Conservation (phyloP, 2,888 invertebrate genomes). For the Tridacna gigas region DNA sequence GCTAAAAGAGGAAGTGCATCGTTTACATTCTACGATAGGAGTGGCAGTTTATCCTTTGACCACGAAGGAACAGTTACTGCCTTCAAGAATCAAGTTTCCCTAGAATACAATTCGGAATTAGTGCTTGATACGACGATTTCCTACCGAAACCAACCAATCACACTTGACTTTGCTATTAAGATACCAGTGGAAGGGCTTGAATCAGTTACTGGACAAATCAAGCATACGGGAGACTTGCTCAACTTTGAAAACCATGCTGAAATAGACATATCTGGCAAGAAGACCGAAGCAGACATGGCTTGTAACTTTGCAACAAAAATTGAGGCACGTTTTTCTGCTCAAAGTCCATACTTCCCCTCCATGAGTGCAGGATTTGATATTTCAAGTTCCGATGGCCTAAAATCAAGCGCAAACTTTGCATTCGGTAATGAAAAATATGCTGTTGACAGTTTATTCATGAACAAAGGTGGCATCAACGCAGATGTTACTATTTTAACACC, state of each 20-base stretch:
- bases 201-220: constrained; percentile 35
- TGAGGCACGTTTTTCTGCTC: constrained; percentile 39
- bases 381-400: constrained; percentile 30
- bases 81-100: constrained; percentile 25
- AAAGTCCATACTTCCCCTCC: constrained; percentile 38
- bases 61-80: constrained; percentile 49
- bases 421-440: constrained; percentile 35
- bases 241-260: constrained; percentile 55
- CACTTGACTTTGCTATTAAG: background rate
- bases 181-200: constrained; percentile 10
- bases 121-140: constrained; percentile 27
- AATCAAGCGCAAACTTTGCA: constrained; percentile 23
- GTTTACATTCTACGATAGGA: constrained; percentile 2
- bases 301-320: constrained; percentile 55
- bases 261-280: constrained; percentile 43
- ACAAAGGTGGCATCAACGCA: constrained; percentile 14
- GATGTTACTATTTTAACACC: constrained; percentile 44
- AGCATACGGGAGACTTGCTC: constrained; percentile 40
- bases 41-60: constrained; percentile 31
- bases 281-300: constrained; percentile 62
- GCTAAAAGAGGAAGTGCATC: constrained; percentile 16
- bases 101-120: constrained; percentile 19
- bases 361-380: constrained; percentile 41
- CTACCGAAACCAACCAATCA: constrained; percentile 9
- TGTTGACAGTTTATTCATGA: constrained; percentile 30